Evolutionary conservation across 2,797 vertebrate species (phyloP).

Genomic region (Echiichthys vipera): DNA sequence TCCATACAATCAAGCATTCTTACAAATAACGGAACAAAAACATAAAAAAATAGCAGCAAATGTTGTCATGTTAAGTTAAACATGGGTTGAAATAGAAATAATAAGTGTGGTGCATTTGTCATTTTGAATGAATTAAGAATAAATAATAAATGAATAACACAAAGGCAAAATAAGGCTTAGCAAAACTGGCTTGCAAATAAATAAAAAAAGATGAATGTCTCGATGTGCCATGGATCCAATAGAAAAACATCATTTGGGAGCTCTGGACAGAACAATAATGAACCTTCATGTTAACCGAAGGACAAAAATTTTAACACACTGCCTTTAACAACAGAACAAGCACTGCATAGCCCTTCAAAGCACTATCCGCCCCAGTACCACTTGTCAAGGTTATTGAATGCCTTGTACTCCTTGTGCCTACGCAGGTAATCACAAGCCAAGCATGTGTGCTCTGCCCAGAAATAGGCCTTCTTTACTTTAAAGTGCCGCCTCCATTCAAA

Average conservation of each 20-base stretch:
- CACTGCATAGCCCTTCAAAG: slow-evolving; percentile 50
- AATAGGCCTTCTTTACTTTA: slow-evolving; percentile 92
- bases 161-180: slow-evolving; percentile 73
- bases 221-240: slow-evolving; percentile 49
- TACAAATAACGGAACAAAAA: slow-evolving; percentile 33
- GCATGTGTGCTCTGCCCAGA: slow-evolving; percentile 98
- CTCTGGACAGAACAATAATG: slow-evolving; percentile 46
- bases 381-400: slow-evolving; percentile 94
- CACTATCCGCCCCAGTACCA: slow-evolving; percentile 95
- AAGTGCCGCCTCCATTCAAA: slow-evolving; percentile 97
- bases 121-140: slow-evolving; percentile 45
- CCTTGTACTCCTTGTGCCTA: slow-evolving; percentile 95
- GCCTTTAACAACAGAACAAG: slow-evolving; percentile 56
- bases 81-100: slow-evolving; percentile 42
- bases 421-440: slow-evolving; percentile 94
- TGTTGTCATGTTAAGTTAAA: slow-evolving; percentile 61
- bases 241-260: slow-evolving; percentile 41
- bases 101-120: slow-evolving; percentile 61
- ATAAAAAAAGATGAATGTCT: slow-evolving; percentile 43
- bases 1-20: slow-evolving; percentile 37
- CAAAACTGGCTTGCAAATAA: slow-evolving; percentile 51
- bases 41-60: slow-evolving; percentile 66
- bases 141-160: slow-evolving; percentile 37
- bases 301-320: slow-evolving; percentile 65
- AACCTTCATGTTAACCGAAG: slow-evolving; percentile 54